Evolutionary conservation across 2,113 vertebrate species (phyloP).

Genomic region (Macquaria ambigua): DNA sequence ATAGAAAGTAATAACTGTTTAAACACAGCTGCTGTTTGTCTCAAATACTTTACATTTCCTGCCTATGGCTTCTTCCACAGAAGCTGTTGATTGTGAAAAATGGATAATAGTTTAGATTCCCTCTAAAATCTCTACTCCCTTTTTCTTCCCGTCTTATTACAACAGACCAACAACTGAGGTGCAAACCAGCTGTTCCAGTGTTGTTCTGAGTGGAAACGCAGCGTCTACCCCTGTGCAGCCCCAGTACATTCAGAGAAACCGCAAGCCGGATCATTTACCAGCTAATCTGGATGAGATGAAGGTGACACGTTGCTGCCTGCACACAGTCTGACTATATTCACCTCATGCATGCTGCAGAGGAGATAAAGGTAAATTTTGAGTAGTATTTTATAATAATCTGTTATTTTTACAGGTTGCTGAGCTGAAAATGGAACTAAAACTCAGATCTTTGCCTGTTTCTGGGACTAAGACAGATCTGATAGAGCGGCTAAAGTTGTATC

Average conservation of each 20-base stretch:
- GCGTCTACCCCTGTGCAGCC: constrained; percentile 78
- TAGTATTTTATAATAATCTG: not conserved
- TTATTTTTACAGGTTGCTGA: constrained; percentile 90
- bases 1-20: constrained; percentile 25
- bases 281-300: constrained; percentile 96
- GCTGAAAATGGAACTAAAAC: constrained; percentile 96
- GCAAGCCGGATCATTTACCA: constrained; percentile 90
- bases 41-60: constrained; percentile 53
- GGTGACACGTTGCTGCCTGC: constrained; percentile 81
- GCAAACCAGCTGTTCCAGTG: constrained; percentile 83
- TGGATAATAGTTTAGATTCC: constrained; percentile 41
- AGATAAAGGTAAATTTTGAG: not conserved
- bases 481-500: constrained; percentile 86
- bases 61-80: constrained; percentile 54
- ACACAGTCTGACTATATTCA: not conserved
- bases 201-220: constrained; percentile 67
- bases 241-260: constrained; percentile 74
- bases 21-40: constrained; percentile 57
- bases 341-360: not conserved
- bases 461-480: constrained; percentile 98
- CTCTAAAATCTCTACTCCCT: constrained; percentile 46
- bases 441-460: constrained; percentile 94
- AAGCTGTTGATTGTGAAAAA: constrained; percentile 76
- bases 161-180: constrained; percentile 86
- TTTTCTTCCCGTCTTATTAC: constrained; percentile 48